phyloP scores from a whole-genome alignment of 2,888 invertebrate species.

The Bhutanitis thaidina region DNA sequence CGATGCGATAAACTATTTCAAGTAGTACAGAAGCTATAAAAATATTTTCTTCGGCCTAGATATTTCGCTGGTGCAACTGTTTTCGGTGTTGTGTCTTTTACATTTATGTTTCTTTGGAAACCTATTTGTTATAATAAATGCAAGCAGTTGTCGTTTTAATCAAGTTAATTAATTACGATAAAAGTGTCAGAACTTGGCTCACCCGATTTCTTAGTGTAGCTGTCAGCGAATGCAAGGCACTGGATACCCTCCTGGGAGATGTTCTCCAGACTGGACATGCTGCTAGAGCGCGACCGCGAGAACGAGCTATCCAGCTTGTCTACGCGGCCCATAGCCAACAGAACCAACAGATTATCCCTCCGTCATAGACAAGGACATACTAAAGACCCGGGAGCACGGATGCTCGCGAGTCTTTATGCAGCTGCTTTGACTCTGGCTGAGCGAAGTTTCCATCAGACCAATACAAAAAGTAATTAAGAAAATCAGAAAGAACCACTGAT shows the following conservation, averaged over 20 bases:
- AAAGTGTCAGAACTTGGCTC: constrained; percentile 37
- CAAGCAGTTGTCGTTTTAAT: too few species aligned
- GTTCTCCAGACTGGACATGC: constrained; percentile 98
- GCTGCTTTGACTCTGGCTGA: constrained; percentile 24
- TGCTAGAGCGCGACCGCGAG: constrained; percentile 97
- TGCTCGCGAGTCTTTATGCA: constrained; percentile 29
- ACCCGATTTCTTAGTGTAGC: constrained; percentile 97
- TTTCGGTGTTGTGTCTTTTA: too few species aligned
- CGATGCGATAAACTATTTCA: too few species aligned
- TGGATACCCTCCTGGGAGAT: constrained; percentile 97
- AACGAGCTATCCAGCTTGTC: constrained; percentile 98
- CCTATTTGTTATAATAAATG: too few species aligned
- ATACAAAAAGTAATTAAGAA: too few species aligned
- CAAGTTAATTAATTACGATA: too few species aligned
- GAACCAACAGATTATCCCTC: constrained; percentile 54
- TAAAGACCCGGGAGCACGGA: constrained; percentile 27
- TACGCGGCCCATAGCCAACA: constrained; percentile 84
- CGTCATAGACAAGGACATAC: constrained; percentile 22
- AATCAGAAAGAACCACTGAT: too few species aligned
- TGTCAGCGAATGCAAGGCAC: constrained; percentile 97
- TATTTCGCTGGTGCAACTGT: too few species aligned
- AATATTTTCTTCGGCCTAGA: too few species aligned
- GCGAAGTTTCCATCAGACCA: not conserved
- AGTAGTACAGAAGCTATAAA: too few species aligned
- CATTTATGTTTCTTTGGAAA: too few species aligned